Evolutionary conservation across 2,797 vertebrate species (phyloP).

Genomic region (Craterocephalus amniculus): DNA sequence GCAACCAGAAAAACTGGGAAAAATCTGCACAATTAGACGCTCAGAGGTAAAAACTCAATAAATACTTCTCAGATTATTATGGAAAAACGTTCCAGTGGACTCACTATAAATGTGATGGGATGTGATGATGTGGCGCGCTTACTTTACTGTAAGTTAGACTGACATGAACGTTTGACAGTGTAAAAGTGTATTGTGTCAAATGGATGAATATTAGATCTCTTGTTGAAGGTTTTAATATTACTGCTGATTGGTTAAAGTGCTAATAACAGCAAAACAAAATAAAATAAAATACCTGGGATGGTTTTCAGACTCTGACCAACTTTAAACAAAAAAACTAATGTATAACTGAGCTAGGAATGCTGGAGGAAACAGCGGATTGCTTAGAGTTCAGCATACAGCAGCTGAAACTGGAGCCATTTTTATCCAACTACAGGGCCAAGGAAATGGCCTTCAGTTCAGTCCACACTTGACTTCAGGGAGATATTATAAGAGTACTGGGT

Average conservation of each 20-base stretch:
- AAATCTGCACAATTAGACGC: not conserved
- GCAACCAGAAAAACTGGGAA: not conserved
- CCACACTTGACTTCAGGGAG: not conserved
- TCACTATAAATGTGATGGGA: conserved; percentile 25
- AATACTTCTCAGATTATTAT: conserved; percentile 26
- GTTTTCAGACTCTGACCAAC: too few relatives aligned
- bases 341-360: not conserved
- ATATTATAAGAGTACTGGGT: not conserved
- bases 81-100: conserved; percentile 32
- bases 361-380: not conserved
- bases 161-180: not conserved
- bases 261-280: not conserved
- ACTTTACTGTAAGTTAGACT: not conserved
- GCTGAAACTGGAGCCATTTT: not conserved
- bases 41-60: conserved; percentile 14
- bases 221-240: not conserved
- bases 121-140: not conserved
- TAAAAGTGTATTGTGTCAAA: not conserved
- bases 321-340: not conserved
- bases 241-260: not conserved
- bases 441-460: not conserved
- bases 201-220: not conserved
- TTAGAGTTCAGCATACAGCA: conserved; percentile 14
- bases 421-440: not conserved
- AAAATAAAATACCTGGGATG: too few relatives aligned